phyloP scores from a whole-genome alignment of 2,888 invertebrate genomes.

The Nezara viridula region DNA sequence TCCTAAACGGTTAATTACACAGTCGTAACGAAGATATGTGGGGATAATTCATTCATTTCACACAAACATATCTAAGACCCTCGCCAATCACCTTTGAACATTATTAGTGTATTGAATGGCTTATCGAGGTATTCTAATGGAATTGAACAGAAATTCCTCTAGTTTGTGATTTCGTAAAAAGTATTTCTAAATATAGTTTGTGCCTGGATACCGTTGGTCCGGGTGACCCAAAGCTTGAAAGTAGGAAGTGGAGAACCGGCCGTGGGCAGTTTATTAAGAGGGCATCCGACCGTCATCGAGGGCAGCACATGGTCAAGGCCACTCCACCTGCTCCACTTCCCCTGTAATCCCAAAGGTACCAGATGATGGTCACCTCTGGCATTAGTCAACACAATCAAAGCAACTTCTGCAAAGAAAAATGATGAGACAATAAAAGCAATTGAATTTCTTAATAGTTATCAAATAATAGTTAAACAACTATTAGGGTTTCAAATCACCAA shows the following conservation, averaged over 20 bases:
- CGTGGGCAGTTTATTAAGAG: slow-evolving; percentile 23
- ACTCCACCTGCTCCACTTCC: not conserved
- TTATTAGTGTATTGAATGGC: no score
- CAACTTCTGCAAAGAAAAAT: not conserved
- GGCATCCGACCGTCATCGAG: not conserved
- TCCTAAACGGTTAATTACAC: no score
- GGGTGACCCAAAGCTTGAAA: slow-evolving; percentile 18
- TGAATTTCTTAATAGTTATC: no score
- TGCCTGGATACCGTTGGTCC: not conserved
- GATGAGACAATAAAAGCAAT: no score
- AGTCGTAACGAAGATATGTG: no score
- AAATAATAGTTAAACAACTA: no score
- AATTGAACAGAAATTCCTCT: not conserved
- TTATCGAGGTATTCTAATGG: no score
- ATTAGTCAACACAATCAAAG: not conserved
- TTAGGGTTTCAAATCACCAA: no score
- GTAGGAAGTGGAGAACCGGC: slow-evolving; percentile 27
- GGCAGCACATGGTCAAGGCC: slow-evolving; percentile 23
- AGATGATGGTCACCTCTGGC: not conserved
- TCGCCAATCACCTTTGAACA: no score
- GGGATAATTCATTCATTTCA: no score
- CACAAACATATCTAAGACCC: no score
- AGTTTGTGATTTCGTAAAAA: not conserved
- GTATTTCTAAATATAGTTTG: slow-evolving; percentile 6
- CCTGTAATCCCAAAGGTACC: not conserved